Evolutionary conservation across 2,888 invertebrate genomes (phyloP), one percentile per base, ranked within the genome.

Genomic region (Creontiades dilutus): DNA sequence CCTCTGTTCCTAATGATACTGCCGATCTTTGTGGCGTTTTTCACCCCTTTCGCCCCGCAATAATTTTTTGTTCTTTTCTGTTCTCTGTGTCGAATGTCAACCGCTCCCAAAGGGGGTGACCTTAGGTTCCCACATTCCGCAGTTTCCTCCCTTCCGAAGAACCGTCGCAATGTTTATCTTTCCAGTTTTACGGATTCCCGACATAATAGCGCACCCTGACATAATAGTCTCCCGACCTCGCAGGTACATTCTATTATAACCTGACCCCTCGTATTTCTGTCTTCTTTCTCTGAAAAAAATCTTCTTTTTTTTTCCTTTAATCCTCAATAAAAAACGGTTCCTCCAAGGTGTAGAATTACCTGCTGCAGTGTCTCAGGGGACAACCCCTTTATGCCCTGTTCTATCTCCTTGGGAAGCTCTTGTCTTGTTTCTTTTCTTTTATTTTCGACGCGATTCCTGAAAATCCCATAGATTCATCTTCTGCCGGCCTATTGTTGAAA

Each of bases 161-260:
- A 84, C 87, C 81, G 48, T 23, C 28, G 90, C 86, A 81, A 91
- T 91, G 91, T 91, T 90, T 91, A 91, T 91, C 91, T 91, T 91
- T 89, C 90, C 86, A 90, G 57, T 82, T 87, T 75, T 88, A 52
- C 78, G 76, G 87, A 88, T 88, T 78, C 78, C 52, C 82, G 14
- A 46, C 57, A 89, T 75, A 89, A 89, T 81, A 48, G 89, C 81
- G 81, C 89, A 89, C 89, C 89, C 89, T 90, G 90, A 90, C 90
- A 90, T 90, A 90, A 90, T 90, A 90, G 80, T 23, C 90, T 52
- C 23, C 85, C 75, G 55, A 86, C 90, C 86, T 27, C 80, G 85
- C 84, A 85, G 89, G 84, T 85, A 84, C 89, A 85, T 89, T 78
- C 80, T 80, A 47, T 80, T 68, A 68, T 68, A 19, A 23, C 55